Evolutionary conservation across 2,113 vertebrate species (phyloP).

Genomic region (Jacana jacana): DNA sequence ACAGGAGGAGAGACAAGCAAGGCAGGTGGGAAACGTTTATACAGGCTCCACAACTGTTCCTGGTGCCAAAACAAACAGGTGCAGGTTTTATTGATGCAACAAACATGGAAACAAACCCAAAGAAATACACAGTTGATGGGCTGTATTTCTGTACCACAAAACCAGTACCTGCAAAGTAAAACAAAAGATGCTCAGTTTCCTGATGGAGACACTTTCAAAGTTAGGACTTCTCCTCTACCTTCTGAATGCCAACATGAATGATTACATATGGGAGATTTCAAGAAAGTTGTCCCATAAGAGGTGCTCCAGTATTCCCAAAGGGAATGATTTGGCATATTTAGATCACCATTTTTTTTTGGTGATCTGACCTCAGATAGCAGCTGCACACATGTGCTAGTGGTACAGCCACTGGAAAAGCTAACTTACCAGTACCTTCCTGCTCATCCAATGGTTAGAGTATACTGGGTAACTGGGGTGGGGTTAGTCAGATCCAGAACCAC

Average conservation of each 20-base stretch:
- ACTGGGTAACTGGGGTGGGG: not conserved
- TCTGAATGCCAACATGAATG: not conserved
- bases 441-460: not conserved
- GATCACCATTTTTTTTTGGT: not conserved
- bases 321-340: not conserved
- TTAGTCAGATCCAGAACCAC: not conserved
- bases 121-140: constrained; percentile 27
- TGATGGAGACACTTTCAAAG: not conserved
- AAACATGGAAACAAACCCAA: constrained; percentile 60
- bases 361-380: not conserved
- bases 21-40: constrained; percentile 68
- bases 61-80: constrained; percentile 76
- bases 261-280: not conserved
- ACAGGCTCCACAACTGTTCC: constrained; percentile 38
- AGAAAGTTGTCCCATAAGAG: not conserved
- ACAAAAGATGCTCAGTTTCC: not conserved
- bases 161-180: constrained; percentile 22
- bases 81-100: constrained; percentile 68
- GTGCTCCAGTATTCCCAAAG: not conserved
- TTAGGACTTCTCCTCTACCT: not conserved
- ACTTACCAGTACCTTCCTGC: not conserved
- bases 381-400: not conserved
- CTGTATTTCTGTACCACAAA: constrained; percentile 11
- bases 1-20: constrained; percentile 42
- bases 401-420: not conserved